Conservation (phyloP, 2,888 invertebrate genomes). For the Beris morrisii region DNA sequence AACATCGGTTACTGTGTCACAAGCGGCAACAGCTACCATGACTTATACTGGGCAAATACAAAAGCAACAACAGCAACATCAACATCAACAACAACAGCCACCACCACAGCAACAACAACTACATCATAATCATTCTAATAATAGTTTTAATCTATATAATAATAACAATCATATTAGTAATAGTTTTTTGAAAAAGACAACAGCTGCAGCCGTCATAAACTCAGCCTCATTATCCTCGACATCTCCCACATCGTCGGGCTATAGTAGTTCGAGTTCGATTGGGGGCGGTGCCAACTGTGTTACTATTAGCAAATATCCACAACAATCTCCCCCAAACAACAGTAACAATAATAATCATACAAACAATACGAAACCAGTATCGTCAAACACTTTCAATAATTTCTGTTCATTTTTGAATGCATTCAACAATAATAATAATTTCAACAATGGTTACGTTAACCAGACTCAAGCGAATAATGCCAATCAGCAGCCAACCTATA, state of each 20-base stretch:
- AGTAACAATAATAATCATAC: slow-evolving; percentile 18
- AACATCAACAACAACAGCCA: slow-evolving; percentile 23
- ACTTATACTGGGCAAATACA: slow-evolving; percentile 31
- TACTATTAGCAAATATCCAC: slow-evolving; percentile 16
- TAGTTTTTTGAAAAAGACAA: slow-evolving; percentile 38
- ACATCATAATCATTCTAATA: slow-evolving; percentile 34
- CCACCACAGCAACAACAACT: slow-evolving; percentile 33
- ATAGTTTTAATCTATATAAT: slow-evolving; percentile 25
- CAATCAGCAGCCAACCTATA: slow-evolving; percentile 34
- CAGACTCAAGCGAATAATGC: slow-evolving; percentile 16
- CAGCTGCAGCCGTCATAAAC: slow-evolving; percentile 34
- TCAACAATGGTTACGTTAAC: slow-evolving; percentile 26
- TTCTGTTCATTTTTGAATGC: slow-evolving; percentile 41
- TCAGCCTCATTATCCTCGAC: slow-evolving; percentile 32
- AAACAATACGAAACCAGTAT: slow-evolving; percentile 12
- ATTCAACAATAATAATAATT: slow-evolving; percentile 37
- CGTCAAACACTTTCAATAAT: slow-evolving; percentile 30
- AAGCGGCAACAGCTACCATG: slow-evolving; percentile 37
- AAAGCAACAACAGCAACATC: slow-evolving; percentile 1
- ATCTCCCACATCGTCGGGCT: slow-evolving; percentile 37
- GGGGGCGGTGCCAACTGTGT: not conserved
- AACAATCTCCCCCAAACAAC: slow-evolving; percentile 12
- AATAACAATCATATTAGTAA: slow-evolving; percentile 36
- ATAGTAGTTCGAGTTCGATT: slow-evolving; percentile 28
- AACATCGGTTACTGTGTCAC: slow-evolving; percentile 41